Evolutionary conservation across 1,140 invertebrate genomes (phyloP), one percentile per base, ranked within the genome.

Genomic region (Drosophila pruinosa): DNA sequence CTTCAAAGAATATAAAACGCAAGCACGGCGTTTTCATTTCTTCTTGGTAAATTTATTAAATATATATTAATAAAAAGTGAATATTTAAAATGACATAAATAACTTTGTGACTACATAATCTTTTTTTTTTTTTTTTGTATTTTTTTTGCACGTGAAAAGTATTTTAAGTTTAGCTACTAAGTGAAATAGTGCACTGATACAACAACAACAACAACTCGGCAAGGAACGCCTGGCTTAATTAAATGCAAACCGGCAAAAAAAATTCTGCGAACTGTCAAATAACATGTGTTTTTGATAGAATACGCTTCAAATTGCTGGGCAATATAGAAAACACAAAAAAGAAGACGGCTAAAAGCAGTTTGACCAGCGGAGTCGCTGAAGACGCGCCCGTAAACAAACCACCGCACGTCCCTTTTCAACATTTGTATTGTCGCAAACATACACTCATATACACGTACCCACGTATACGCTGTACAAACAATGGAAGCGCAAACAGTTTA

Each of bases 131-230:
- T 82, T 83, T 85, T 86, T 78, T 54, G 2, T 50, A 24, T 73
- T 81, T 85, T 85, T 83, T 83, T 83, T 83, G 73, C 78, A 86
- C 78, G 81, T 86, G 81, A 81, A 72, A 58, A 65, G 21, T 83
- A 75, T 78, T 67, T 7, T 76, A 86, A 86, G 68, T 70, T 41
- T 64, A 82, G 45, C 61, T 43, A 48, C 57, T 63, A 85, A 83
- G 79, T 83, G 75, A 85, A 72, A 64, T n/a, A 58, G 58, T 63
- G 67, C 45, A 41, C 43, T 39, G 21, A 34, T 39, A 45, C 54
- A 45, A 52, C 64, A 52, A 57, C 70, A 39, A 48, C 64, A 61
- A 54, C 56, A 14, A 52, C n/a, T n/a, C n/a, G n/a, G n/a, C 14
- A 36, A 50, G 62, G 57, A 73, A 76, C 56, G 58, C 34, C 78